Percentiles rank a stretch among this genome's conserved stretches.
These are phyloP conservation scores for Eunapius fragilis DNA, from an alignment of 37 sponge, comb jelly and placozoan genomes.

Conservation along the genomic window DNA sequence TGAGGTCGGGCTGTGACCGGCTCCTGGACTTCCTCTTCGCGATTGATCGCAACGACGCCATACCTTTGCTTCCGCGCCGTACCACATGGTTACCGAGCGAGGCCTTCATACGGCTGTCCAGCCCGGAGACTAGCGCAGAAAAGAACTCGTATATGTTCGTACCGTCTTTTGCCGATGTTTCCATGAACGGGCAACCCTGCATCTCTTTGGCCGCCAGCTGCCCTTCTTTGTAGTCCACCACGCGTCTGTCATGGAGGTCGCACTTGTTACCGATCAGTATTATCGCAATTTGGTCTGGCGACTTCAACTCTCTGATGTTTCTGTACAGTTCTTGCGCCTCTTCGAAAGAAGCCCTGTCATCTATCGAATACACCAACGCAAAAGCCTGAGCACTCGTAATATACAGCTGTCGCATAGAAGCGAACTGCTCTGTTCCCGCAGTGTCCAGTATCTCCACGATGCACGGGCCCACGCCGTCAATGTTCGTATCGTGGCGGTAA, in stretches of 20 bases:
- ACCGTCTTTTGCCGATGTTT: constrained; percentile 84
- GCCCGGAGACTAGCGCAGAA: constrained; percentile 43
- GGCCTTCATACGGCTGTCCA: constrained; percentile 28
- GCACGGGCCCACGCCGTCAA: constrained; percentile 78
- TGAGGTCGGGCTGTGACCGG: constrained; percentile 60
- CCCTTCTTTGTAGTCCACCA: constrained; percentile 61
- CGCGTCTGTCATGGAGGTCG: constrained; percentile 60
- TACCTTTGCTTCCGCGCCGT: constrained; percentile 17
- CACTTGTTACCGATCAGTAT: constrained; percentile 82
- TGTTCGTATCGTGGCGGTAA: constrained; percentile 81
- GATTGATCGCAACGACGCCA: neutral
- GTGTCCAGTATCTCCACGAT: constrained; percentile 87
- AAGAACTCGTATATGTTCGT: constrained; percentile 73
- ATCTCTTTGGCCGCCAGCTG: constrained; percentile 53
- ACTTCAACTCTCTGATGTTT: constrained; percentile 51
- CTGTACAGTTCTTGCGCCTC: constrained; percentile 71
- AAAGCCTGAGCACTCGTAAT: constrained; percentile 74
- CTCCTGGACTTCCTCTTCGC: constrained; percentile 24
- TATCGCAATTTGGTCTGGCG: constrained; percentile 42
- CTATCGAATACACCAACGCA: constrained; percentile 82
- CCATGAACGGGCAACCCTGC: constrained; percentile 68
- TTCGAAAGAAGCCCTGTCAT: constrained; percentile 68
- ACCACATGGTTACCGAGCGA: neutral
- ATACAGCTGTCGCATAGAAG: constrained; percentile 85
- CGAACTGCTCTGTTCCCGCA: constrained; percentile 87